Evolutionary conservation across 1,140 invertebrate species (phyloP), one percentile per base, ranked within the genome.

Genomic region (Adoxophyes honmai): DNA sequence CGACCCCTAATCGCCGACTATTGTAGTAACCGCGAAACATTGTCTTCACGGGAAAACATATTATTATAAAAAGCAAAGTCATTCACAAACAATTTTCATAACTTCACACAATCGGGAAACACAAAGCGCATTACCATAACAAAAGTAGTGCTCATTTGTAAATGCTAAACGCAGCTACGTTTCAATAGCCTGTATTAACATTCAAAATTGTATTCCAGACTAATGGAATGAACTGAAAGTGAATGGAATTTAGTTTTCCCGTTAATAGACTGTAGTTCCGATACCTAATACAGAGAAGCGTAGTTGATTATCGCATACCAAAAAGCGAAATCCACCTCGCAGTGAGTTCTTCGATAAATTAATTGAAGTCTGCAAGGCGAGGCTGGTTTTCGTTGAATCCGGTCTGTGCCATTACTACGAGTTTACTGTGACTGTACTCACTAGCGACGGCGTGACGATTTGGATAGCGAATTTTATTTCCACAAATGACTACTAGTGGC

Each of bases 311-410:
- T 39, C 63, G 57, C 60, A 63, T 59, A 64, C 70, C 69, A 71
- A 75, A 71, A 75, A 67, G 54, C 57, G 48, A 15, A 28, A 35
- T 38, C 56, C 57, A 60, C 57, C 44, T 39, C 59, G 58, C 60
- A 34, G 15, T 63, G 64, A 64, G 57, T 52, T 62, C 55, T 61
- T 51, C 61, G 65, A 68, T 73, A 68, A 68, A 68, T 70, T 68
- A 65, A 68, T 58, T 62, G 52, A 62, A 62, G 59, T 60, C 51
- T 62, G 52, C 61, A 66, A 65, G 66, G 62, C 61, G 58, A 68
- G 57, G 53, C 62, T 59, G 68, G 64, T 60, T 68, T 66, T 68
- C 62, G 66, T 75, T 74, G 60, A 69, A 79, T 77, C 75, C 68
- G 70, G 69, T 73, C 69, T 37, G n/a, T n/a, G 60, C 55, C 60